Conservation (phyloP, 1,140 invertebrate genomes). For the Macrocentrus cingulum region DNA sequence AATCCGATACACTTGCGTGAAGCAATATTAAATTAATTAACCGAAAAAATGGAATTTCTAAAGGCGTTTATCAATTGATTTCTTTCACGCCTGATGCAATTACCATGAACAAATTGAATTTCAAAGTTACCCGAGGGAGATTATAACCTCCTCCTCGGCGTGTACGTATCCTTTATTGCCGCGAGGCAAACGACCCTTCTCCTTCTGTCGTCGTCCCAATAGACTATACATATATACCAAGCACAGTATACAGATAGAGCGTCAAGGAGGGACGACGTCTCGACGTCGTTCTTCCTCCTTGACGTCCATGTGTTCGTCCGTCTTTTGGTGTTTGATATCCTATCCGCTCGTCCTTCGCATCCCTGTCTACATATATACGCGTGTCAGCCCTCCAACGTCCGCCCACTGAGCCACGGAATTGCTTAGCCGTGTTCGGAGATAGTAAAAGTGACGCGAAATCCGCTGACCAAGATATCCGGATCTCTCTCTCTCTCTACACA, state of each 20-base stretch:
- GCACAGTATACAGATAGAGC: neutral
- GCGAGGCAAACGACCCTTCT: constrained; percentile 9
- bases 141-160: constrained; percentile 8
- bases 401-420: constrained; percentile 13
- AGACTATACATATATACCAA: neutral
- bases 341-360: neutral
- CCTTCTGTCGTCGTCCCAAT: constrained; percentile 1
- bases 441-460: constrained; percentile 26
- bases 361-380: neutral
- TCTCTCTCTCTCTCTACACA: constrained; percentile 12
- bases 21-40: too few species aligned
- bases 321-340: neutral
- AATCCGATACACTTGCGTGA: too few species aligned
- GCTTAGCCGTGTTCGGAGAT: constrained; percentile 19
- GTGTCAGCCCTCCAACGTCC: constrained; percentile 1
- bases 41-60: neutral
- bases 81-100: neutral
- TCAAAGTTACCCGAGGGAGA: constrained; percentile 18
- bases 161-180: constrained; percentile 22
- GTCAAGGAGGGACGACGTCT: too few species aligned
- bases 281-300: neutral
- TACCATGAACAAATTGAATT: constrained; percentile 17
- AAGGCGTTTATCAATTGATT: constrained; percentile 12
- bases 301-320: constrained; percentile 2
- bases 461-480: constrained; percentile 26